phyloP scores from a whole-genome alignment of 1,140 invertebrate genomes.

The Anadara kagoshimensis region DNA sequence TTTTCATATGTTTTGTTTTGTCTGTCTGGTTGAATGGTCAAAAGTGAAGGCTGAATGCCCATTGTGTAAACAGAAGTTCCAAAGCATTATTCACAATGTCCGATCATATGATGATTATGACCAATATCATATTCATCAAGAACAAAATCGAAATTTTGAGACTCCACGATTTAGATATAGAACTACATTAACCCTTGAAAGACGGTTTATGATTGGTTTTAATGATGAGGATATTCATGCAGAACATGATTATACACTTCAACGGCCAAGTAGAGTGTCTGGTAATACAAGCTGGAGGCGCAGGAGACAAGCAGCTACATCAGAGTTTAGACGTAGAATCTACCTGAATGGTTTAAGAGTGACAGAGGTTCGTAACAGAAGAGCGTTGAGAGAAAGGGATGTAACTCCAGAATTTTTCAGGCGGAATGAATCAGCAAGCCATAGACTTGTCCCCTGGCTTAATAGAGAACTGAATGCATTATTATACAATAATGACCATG shows the following conservation, averaged over 20 bases:
- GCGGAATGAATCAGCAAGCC: slow-evolving; percentile 84
- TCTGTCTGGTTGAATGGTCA: slow-evolving; percentile 94
- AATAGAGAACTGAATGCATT: slow-evolving; percentile 88
- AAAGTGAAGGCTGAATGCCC: slow-evolving; percentile 96
- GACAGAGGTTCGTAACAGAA: slow-evolving; percentile 65
- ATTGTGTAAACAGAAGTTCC: slow-evolving; percentile 93
- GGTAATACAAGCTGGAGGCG: slow-evolving; percentile 44
- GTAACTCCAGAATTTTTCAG: slow-evolving; percentile 82
- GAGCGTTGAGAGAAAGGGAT: slow-evolving; percentile 44
- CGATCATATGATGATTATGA: slow-evolving; percentile 90
- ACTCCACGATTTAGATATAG: slow-evolving; percentile 43
- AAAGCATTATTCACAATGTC: slow-evolving; percentile 93
- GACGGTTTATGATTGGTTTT: slow-evolving; percentile 25
- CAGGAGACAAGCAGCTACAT: slow-evolving; percentile 56
- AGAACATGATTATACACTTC: slow-evolving; percentile 42
- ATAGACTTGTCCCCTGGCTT: slow-evolving; percentile 90
- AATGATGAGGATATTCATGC: slow-evolving; percentile 8
- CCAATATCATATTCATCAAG: slow-evolving; percentile 79
- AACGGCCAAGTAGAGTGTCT: slow-evolving; percentile 38
- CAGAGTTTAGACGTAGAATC: slow-evolving; percentile 80
- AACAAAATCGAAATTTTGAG: slow-evolving; percentile 66
- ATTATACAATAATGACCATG: slow-evolving; percentile 76
- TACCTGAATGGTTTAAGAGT: slow-evolving; percentile 88
- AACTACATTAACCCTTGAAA: slow-evolving; percentile 60
- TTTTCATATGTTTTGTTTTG: slow-evolving; percentile 95